Conservation (phyloP, 2,113 vertebrate genomes). For the Panurus biarmicus region DNA sequence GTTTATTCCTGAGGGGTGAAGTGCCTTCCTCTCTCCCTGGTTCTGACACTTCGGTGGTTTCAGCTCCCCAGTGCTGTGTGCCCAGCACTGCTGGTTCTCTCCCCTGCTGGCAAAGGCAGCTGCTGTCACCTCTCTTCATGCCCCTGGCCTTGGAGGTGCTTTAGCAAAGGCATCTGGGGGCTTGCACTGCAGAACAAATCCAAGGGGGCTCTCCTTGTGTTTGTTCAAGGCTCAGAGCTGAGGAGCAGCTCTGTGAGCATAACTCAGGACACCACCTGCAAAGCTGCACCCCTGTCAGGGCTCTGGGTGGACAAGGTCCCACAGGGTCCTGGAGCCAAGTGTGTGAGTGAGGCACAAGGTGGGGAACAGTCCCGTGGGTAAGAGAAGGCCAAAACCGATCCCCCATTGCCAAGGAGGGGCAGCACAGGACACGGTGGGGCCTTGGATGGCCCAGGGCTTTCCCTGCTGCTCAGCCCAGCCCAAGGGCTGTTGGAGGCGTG, state of each 20-base stretch:
- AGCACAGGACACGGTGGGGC: background rate
- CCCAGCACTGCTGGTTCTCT: background rate
- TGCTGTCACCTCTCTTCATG: background rate
- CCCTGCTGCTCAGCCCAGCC: background rate
- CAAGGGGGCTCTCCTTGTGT: background rate
- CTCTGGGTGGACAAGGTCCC: background rate
- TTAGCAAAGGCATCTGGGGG: background rate
- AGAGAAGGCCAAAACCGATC: background rate
- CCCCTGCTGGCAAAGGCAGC: background rate
- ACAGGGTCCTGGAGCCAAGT: background rate
- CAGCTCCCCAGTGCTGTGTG: background rate
- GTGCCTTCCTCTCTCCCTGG: background rate
- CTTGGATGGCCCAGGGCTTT: background rate
- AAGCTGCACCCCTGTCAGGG: background rate
- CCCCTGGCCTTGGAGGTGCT: background rate
- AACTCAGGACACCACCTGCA: background rate
- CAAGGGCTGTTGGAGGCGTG: background rate
- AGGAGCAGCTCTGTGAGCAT: background rate
- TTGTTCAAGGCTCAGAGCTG: background rate
- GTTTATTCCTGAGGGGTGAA: background rate
- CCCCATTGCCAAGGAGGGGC: fast-evolving
- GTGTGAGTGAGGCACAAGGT: background rate
- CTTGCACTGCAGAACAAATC: background rate
- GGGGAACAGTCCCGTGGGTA: background rate
- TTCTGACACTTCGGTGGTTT: background rate